These are phyloP conservation scores for Coregonus ussuriensis DNA, from an alignment of 2,797 vertebrate genomes.

Conservation along the genomic window DNA sequence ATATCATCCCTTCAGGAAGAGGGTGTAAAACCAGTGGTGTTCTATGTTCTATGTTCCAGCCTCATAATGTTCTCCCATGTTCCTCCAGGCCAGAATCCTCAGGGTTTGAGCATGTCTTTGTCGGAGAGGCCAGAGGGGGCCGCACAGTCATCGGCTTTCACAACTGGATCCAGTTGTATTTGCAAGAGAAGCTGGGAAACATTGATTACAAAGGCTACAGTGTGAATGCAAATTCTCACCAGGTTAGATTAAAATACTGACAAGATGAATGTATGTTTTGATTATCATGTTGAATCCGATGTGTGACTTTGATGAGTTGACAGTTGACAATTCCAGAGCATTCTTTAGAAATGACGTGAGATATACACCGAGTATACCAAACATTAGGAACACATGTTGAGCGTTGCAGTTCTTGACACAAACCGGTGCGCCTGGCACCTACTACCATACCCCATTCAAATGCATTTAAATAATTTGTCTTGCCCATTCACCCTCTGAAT, in stretches of 20 bases:
- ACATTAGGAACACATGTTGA: slow-evolving; percentile 67
- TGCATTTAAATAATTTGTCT: too few species aligned
- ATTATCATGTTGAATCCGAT: not conserved
- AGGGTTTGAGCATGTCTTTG: slow-evolving; percentile 83
- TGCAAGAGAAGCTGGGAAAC: slow-evolving; percentile 82
- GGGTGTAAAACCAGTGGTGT: not conserved
- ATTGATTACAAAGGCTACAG: slow-evolving; percentile 83
- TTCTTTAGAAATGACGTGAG: not conserved
- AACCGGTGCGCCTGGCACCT: too few species aligned
- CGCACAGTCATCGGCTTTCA: slow-evolving; percentile 83
- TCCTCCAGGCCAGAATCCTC: slow-evolving; percentile 78
- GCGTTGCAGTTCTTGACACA: slow-evolving; percentile 76
- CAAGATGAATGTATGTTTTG: not conserved
- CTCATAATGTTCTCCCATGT: slow-evolving; percentile 5
- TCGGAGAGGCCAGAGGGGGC: slow-evolving; percentile 79
- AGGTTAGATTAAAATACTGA: slow-evolving; percentile 49
- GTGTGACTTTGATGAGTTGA: not conserved
- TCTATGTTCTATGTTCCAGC: not conserved
- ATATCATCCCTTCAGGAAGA: not conserved
- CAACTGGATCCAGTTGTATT: slow-evolving; percentile 86
- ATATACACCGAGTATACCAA: slow-evolving; percentile 77
- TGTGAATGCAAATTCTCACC: slow-evolving; percentile 68
- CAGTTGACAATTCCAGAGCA: not conserved
- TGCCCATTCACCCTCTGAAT: too few species aligned
- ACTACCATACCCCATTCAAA: too few species aligned